These are phyloP conservation scores for Tetraodon nigroviridis DNA, from an alignment of 2,113 vertebrate genomes.

Conservation along the genomic window DNA sequence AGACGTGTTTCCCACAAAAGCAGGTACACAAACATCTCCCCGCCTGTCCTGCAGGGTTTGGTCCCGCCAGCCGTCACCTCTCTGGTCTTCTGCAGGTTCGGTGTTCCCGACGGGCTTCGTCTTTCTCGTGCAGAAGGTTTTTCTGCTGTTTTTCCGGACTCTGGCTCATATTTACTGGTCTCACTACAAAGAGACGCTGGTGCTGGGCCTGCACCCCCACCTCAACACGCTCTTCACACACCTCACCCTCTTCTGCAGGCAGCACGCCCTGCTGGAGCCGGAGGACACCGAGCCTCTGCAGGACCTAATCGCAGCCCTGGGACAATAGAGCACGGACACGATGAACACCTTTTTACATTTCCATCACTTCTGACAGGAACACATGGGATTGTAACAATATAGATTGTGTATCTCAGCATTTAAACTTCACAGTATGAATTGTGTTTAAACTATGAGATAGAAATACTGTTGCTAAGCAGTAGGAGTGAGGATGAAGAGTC, in stretches of 20 bases:
- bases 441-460: constrained; percentile 10
- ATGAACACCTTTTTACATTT: not conserved
- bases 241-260: constrained; percentile 74
- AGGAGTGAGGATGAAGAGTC: constrained; percentile 4
- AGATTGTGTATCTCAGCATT: not conserved
- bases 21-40: constrained; percentile 53
- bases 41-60: not conserved
- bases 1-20: constrained; percentile 76
- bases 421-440: constrained; percentile 7
- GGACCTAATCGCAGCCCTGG: constrained; percentile 73
- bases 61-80: not conserved
- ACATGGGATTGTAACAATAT: constrained; percentile 5
- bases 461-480: constrained; percentile 15
- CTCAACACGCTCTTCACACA: constrained; percentile 80
- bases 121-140: constrained; percentile 78
- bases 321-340: constrained; percentile 13
- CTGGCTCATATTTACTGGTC: constrained; percentile 79
- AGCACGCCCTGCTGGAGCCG: constrained; percentile 73
- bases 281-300: constrained; percentile 72
- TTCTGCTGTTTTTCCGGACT: constrained; percentile 75
- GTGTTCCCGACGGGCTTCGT: constrained; percentile 72
- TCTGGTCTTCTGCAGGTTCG: constrained; percentile 49
- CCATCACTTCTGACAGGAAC: constrained; percentile 22
- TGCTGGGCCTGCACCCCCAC: constrained; percentile 75
- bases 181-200: constrained; percentile 75